Conservation (phyloP, 2,797 vertebrate genomes). For the Tapirus indicus region DNA sequence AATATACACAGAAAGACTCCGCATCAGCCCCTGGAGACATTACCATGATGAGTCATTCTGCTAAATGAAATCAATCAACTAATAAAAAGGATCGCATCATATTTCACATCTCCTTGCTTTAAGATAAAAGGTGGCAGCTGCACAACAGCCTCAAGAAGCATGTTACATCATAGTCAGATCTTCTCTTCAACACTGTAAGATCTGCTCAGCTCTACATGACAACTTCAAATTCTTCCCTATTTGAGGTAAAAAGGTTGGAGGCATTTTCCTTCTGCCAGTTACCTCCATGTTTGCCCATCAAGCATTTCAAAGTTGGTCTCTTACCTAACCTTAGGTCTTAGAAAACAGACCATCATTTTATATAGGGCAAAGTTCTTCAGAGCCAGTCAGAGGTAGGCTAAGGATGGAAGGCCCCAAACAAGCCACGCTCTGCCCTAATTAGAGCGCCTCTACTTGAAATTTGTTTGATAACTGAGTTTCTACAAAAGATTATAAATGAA, state of each 20-base stretch:
- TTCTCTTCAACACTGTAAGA: not conserved
- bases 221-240: not conserved
- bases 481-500: not conserved
- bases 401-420: not conserved
- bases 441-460: not conserved
- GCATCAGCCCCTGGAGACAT: not conserved
- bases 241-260: not conserved
- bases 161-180: not conserved
- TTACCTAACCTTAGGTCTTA: not conserved
- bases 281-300: not conserved
- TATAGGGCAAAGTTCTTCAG: not conserved
- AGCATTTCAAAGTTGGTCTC: not conserved
- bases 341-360: not conserved
- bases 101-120: not conserved
- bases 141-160: not conserved
- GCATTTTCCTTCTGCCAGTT: not conserved
- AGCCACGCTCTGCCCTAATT: not conserved
- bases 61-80: constrained; percentile 28
- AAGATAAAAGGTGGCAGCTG: not conserved
- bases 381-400: not conserved
- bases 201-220: not conserved
- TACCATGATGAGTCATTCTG: not conserved
- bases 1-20: not conserved
- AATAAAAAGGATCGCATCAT: not conserved
- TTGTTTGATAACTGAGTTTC: not conserved